phyloP scores from a whole-genome alignment of 2,113 vertebrate species.

The Uria aalge region DNA sequence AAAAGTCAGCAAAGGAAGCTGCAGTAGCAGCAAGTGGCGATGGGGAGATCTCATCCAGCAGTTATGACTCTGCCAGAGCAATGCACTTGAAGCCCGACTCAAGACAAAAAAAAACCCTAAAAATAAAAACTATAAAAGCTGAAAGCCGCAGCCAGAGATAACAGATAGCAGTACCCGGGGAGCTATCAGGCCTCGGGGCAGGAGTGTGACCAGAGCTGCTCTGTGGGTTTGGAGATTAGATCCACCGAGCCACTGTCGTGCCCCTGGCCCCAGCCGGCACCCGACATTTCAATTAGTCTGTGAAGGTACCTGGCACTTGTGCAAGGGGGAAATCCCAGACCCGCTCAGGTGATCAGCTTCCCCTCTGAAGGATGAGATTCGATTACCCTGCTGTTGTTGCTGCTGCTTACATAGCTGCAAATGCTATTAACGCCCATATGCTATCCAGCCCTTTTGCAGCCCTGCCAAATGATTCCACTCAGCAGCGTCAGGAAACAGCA shows the following conservation, averaged over 20 bases:
- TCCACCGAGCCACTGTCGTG: background rate
- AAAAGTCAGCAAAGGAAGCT: background rate
- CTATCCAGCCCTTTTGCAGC: background rate
- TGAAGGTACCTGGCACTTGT: background rate
- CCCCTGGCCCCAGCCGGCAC: background rate
- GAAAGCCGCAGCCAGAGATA: background rate
- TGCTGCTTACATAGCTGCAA: constrained; percentile 34
- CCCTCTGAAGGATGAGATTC: background rate
- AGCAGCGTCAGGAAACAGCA: background rate
- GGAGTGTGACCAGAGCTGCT: background rate
- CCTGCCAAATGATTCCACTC: background rate
- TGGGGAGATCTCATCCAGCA: background rate
- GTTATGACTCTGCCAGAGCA: background rate
- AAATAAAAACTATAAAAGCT: background rate
- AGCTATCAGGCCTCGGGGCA: background rate
- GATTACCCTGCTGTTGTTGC: background rate
- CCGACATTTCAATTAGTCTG: background rate
- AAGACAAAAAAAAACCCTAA: background rate
- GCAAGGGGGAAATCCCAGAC: constrained; percentile 13
- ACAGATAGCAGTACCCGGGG: background rate
- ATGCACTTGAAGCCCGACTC: background rate
- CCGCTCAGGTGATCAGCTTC: constrained; percentile 17
- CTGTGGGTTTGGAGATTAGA: background rate
- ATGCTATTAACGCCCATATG: background rate
- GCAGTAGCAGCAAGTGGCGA: background rate